phyloP scores from a whole-genome alignment of 2,888 invertebrate species.

The Caradrina kadenii region DNA sequence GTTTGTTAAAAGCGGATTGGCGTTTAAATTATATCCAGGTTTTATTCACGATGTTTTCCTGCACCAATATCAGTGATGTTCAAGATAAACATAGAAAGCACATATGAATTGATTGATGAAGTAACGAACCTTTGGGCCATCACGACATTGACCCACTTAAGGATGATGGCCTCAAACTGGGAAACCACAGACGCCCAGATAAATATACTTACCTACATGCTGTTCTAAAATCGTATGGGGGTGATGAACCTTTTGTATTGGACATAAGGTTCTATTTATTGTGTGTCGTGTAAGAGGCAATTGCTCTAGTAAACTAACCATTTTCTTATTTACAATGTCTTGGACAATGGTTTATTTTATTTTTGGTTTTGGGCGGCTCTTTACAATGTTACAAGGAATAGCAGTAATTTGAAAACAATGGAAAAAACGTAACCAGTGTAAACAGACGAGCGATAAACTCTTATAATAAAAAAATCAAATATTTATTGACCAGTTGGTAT shows the following conservation, averaged over 20 bases:
- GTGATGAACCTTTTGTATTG: constrained; percentile 13
- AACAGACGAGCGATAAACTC: not conserved
- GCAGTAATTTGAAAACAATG: not conserved
- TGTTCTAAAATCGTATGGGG: not conserved
- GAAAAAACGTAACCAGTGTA: not conserved
- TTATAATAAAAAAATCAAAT: not conserved
- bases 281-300: constrained; percentile 7
- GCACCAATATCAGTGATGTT: too few species aligned
- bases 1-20: not conserved
- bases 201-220: not conserved
- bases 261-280: constrained; percentile 14
- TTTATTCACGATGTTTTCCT: too few species aligned
- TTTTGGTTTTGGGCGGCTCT: not conserved
- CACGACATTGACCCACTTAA: not conserved
- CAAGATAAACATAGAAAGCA: too few species aligned
- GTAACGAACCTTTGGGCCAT: not conserved
- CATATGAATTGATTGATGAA: too few species aligned
- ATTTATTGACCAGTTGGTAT: not conserved
- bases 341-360: not conserved
- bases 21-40: too few species aligned
- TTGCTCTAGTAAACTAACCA: constrained; percentile 2
- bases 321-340: not conserved
- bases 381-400: not conserved
- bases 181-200: constrained; percentile 4
- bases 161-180: constrained; percentile 1